Percentiles rank a stretch among this genome's conserved stretches.
Evolutionary conservation across 2,797 vertebrate genomes (phyloP).

Genomic region (Ceryle rudis): DNA sequence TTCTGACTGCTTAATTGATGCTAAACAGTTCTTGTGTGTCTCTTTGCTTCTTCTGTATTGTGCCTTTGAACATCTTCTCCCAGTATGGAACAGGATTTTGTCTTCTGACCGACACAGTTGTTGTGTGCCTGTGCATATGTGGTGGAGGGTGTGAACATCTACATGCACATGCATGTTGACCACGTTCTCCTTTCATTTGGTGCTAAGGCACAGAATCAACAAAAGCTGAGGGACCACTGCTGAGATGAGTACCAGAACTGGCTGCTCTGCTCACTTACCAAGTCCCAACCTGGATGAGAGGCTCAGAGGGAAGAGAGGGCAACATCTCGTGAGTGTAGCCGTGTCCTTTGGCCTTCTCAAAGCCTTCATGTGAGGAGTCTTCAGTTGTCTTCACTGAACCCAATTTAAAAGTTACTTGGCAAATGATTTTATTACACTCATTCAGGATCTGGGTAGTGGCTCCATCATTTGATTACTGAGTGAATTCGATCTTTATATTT

Average conservation of each 20-base stretch:
- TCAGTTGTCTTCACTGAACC: background rate
- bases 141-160: background rate
- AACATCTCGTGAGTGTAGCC: background rate
- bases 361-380: background rate
- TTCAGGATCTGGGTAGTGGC: background rate
- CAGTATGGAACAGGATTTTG: background rate
- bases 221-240: background rate
- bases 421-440: background rate
- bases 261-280: background rate
- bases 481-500: background rate
- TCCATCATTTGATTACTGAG: background rate
- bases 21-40: background rate
- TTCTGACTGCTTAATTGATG: background rate
- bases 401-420: background rate
- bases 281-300: background rate
- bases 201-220: background rate
- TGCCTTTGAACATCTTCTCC: background rate
- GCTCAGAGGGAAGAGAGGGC: background rate
- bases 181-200: background rate
- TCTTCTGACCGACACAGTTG: background rate
- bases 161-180: fast-evolving
- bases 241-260: background rate
- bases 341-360: background rate
- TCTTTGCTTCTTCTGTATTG: background rate
- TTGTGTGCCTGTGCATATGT: too few relatives aligned